These are phyloP conservation scores for Linhomoeus sp. DNA, from an alignment of 2,888 invertebrate species.

Conservation along the genomic window DNA sequence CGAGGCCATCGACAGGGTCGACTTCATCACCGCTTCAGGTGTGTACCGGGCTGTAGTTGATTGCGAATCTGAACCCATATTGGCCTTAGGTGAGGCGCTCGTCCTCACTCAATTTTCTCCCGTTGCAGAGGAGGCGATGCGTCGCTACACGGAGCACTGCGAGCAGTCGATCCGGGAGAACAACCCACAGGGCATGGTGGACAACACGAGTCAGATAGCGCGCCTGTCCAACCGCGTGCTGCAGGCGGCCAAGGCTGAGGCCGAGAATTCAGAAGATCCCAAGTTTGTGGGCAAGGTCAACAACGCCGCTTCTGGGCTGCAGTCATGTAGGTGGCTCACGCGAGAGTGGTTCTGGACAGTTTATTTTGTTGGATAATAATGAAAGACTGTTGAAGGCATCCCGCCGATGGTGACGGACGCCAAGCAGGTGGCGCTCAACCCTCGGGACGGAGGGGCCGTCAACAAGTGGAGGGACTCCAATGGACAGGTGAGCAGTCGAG, in stretches of 20 bases:
- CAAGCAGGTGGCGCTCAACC: slow-evolving; percentile 71
- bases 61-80: no score
- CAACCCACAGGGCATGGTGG: slow-evolving; percentile 89
- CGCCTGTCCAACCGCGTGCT: slow-evolving; percentile 79
- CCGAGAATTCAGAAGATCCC: slow-evolving; percentile 92
- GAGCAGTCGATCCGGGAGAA: slow-evolving; percentile 75
- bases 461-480: slow-evolving; percentile 64
- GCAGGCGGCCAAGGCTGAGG: slow-evolving; percentile 83
- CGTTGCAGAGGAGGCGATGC: slow-evolving; percentile 80
- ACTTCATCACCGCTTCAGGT: slow-evolving; percentile 68
- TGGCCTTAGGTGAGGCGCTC: no score
- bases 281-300: slow-evolving; percentile 66
- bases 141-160: slow-evolving; percentile 80
- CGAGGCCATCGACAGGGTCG: slow-evolving; percentile 84
- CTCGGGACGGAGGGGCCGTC: slow-evolving; percentile 46
- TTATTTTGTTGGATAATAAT: no score
- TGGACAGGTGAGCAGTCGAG: slow-evolving; percentile 12
- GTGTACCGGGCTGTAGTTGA: no score
- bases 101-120: no score
- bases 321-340: slow-evolving; percentile 47
- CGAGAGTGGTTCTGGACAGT: no score
- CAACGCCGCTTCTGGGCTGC: slow-evolving; percentile 60
- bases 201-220: slow-evolving; percentile 71
- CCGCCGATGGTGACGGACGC: slow-evolving; percentile 89
- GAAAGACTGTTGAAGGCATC: no score